phyloP scores from a whole-genome alignment of 92 coral and sea anemone genomes.

The Porites cylindrica region DNA sequence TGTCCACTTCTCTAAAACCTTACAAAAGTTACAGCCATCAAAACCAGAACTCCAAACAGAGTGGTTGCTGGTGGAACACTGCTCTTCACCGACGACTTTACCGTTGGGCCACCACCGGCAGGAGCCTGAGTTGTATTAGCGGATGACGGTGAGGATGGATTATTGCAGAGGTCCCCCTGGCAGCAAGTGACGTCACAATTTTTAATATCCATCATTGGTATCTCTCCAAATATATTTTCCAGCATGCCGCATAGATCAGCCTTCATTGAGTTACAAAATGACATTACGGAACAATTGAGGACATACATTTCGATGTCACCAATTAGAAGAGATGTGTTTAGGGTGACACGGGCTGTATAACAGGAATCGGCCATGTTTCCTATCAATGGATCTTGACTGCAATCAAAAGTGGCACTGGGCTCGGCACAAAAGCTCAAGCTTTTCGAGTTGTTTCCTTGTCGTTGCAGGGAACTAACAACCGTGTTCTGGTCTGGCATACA shows the following conservation, averaged over 20 bases:
- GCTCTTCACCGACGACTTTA: background rate
- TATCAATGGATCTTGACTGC: slow-evolving; percentile 5
- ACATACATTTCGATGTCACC: background rate
- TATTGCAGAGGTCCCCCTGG: slow-evolving; percentile 12
- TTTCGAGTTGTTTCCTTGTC: background rate
- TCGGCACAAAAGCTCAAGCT: background rate
- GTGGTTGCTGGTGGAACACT: background rate
- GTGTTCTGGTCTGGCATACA: background rate
- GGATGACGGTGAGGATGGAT: background rate
- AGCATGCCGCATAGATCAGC: background rate
- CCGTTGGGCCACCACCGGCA: background rate
- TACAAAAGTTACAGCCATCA: background rate
- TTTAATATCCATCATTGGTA: background rate
- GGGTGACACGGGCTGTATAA: background rate
- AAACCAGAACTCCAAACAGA: background rate
- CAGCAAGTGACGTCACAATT: background rate
- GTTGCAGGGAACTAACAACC: background rate
- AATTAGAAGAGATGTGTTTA: background rate
- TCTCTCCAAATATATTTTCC: background rate
- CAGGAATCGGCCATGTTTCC: background rate
- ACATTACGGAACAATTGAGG: background rate
- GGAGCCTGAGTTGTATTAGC: background rate
- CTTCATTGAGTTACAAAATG: background rate
- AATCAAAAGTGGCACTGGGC: background rate
- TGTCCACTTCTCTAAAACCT: no score